Conservation (phyloP, 2,888 invertebrate species). For the Drymonia ruficornis region DNA sequence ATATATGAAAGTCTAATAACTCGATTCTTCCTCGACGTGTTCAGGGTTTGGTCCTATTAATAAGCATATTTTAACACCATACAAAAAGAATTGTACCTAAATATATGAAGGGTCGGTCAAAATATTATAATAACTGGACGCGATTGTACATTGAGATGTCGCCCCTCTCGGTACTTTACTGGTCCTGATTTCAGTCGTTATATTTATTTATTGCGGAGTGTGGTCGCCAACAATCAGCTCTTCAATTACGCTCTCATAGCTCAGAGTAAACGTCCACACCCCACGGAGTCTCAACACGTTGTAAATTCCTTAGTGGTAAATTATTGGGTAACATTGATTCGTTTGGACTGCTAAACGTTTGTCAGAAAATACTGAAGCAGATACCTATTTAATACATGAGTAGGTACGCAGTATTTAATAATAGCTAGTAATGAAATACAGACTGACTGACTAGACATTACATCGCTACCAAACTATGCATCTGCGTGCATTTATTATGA, state of each 20-base stretch:
- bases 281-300: neutral
- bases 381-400: too few relatives aligned
- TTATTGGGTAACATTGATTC: neutral
- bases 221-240: neutral
- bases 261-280: neutral
- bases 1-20: too few relatives aligned
- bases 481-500: too few relatives aligned
- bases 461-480: too few relatives aligned
- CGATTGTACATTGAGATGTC: constrained; percentile 3
- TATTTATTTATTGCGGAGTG: constrained; percentile 1
- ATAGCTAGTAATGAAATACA: too few relatives aligned
- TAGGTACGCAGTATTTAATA: too few relatives aligned
- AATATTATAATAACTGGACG: neutral
- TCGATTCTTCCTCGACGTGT: too few relatives aligned
- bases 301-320: neutral
- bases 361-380: too few relatives aligned
- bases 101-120: constrained; percentile 1
- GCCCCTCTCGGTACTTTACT: neutral
- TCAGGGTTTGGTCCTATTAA: neutral
- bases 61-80: neutral
- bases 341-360: neutral
- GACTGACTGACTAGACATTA: too few relatives aligned
- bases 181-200: neutral
- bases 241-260: constrained; percentile 3
- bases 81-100: neutral